Evolutionary conservation across 1,140 invertebrate species (phyloP).

Genomic region (Drosophila sturtevanti): DNA sequence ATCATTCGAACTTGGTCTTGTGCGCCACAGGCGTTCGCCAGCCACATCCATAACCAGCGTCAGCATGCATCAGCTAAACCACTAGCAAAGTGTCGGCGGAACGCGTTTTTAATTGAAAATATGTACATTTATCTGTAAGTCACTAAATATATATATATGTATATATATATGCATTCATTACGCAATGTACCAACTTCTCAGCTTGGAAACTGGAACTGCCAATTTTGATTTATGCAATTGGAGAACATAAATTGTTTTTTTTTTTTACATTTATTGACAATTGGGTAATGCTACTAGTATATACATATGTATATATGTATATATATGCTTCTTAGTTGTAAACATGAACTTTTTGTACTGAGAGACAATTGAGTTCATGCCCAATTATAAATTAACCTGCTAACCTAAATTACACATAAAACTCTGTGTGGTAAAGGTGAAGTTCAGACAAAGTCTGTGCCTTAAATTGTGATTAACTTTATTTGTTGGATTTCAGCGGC

Average conservation of each 20-base stretch:
- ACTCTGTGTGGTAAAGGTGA: conserved; percentile 30
- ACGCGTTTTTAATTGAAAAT: conserved; percentile 50
- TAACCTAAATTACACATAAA: conserved; percentile 35
- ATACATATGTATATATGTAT: neutral
- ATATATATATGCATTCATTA: conserved; percentile 21
- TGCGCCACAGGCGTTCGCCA: conserved; percentile 18
- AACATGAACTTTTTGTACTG: conserved; percentile 24
- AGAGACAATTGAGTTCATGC: neutral
- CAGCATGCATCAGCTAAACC: conserved; percentile 1
- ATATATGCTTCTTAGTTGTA: neutral
- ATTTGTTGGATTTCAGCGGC: conserved; percentile 34
- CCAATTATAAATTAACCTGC: conserved; percentile 49
- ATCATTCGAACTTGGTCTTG: conserved; percentile 16
- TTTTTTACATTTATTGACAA: conserved; percentile 44
- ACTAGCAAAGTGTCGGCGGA: conserved; percentile 3
- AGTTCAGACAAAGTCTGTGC: conserved; percentile 20
- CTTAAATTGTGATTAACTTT: conserved; percentile 53
- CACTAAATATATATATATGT: neutral
- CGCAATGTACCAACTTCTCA: conserved; percentile 34
- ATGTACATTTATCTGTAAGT: conserved; percentile 8
- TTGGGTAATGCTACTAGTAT: conserved; percentile 39
- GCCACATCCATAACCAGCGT: conserved; percentile 10
- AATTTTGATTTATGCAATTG: conserved; percentile 55
- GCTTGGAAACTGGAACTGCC: conserved; percentile 46
- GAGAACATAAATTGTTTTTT: conserved; percentile 25